Evolutionary conservation across 2,113 vertebrate species (phyloP).

Genomic region (Cardinalis cardinalis): DNA sequence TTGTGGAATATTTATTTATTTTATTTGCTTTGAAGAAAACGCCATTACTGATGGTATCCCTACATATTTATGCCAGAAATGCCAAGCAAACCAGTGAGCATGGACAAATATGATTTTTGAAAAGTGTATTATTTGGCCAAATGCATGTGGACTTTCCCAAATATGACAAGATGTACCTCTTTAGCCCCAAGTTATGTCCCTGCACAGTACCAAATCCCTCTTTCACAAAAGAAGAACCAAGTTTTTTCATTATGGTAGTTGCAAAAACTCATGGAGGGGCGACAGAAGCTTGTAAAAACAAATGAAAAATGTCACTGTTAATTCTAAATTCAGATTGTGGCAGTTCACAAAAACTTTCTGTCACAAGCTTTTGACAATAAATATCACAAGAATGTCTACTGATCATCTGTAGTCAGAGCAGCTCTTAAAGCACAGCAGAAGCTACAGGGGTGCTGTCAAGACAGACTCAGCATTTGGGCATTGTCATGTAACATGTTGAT

Average conservation of each 20-base stretch:
- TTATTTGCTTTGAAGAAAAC: not conserved
- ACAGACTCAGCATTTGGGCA: not conserved
- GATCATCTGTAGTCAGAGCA: not conserved
- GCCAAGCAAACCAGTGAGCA: not conserved
- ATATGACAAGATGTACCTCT: not conserved
- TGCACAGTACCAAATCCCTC: not conserved
- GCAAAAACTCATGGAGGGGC: not conserved
- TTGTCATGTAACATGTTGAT: not conserved
- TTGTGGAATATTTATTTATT: not conserved
- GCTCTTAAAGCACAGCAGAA: not conserved
- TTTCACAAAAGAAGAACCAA: not conserved
- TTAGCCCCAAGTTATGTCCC: not conserved
- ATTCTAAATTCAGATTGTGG: not conserved
- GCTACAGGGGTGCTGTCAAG: slow-evolving; percentile 21
- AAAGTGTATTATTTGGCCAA: not conserved
- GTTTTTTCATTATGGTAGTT: not conserved
- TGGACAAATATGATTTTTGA: not conserved
- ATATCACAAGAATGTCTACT: not conserved
- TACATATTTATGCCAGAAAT: not conserved
- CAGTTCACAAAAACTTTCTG: not conserved
- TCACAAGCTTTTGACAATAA: not conserved
- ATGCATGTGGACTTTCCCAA: not conserved
- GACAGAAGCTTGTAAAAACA: not conserved
- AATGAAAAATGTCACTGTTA: not conserved
- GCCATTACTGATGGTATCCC: not conserved